Percentiles rank a stretch among this genome's conserved stretches.
These are phyloP conservation scores for Trematomus bernacchii DNA, from an alignment of 2,797 vertebrate species.

Conservation along the genomic window DNA sequence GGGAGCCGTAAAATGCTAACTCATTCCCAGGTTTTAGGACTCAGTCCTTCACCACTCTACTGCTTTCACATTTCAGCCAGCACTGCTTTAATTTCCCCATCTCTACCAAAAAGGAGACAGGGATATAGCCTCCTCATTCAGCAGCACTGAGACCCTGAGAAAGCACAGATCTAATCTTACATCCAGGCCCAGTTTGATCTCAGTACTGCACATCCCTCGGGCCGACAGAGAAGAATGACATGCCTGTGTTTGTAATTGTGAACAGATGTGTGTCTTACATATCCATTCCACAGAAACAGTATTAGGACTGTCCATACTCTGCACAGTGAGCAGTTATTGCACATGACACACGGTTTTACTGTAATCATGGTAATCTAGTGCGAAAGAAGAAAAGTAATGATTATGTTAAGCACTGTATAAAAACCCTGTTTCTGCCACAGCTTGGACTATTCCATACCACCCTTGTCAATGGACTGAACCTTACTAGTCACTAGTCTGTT, in stretches of 20 bases:
- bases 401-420: conserved; percentile 72
- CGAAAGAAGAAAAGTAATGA: neutral
- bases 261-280: conserved; percentile 45
- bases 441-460: neutral
- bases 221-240: conserved; percentile 27
- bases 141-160: conserved; percentile 3
- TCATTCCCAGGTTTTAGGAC: no score
- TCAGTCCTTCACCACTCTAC: no score
- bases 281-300: conserved; percentile 16
- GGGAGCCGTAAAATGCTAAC: no score
- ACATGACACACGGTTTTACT: neutral
- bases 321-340: neutral
- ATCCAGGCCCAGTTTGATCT: conserved; percentile 29
- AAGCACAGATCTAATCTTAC: conserved; percentile 15
- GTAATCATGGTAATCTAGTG: neutral
- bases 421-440: neutral
- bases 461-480: neutral
- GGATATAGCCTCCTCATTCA: conserved; percentile 15
- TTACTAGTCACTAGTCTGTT: neutral
- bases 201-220: conserved; percentile 1
- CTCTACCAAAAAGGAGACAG: neutral
- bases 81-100: conserved; percentile 26
- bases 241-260: conserved; percentile 32
- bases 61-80: conserved; percentile 49
- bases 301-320: neutral